These are phyloP conservation scores for Bembecia ichneumoniformis DNA, from an alignment of 2,888 invertebrate species.

Conservation along the genomic window DNA sequence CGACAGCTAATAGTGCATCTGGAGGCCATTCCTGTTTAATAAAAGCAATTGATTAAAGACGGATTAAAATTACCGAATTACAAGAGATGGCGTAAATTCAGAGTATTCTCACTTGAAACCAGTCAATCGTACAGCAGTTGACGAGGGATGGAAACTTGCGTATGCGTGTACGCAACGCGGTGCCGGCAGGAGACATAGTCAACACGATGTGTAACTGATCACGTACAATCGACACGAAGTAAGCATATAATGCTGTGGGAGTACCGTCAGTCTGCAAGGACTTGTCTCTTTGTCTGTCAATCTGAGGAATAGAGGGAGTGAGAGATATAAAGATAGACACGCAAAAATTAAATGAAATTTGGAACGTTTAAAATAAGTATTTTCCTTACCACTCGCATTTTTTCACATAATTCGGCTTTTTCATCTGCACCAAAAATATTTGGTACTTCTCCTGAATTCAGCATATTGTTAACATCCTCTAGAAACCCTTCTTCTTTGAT, in stretches of 20 bases:
- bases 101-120: slow-evolving; percentile 81
- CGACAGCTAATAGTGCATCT: slow-evolving; percentile 91
- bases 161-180: slow-evolving; percentile 84
- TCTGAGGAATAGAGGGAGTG: slow-evolving; percentile 38
- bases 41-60: not conserved
- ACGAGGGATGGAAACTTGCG: slow-evolving; percentile 94
- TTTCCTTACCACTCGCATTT: slow-evolving; percentile 79
- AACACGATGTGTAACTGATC: slow-evolving; percentile 92
- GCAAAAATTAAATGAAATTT: not conserved
- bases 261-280: slow-evolving; percentile 93
- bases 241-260: slow-evolving; percentile 89
- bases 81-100: not conserved
- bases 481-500: slow-evolving; percentile 94
- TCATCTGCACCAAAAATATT: slow-evolving; percentile 90
- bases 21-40: slow-evolving; percentile 88
- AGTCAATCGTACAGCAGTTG: slow-evolving; percentile 96
- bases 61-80: not conserved
- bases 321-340: not conserved
- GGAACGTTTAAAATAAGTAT: not conserved
- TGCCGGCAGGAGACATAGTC: slow-evolving; percentile 93
- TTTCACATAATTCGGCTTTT: slow-evolving; percentile 91
- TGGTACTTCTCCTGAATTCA: slow-evolving; percentile 95
- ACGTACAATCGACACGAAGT: slow-evolving; percentile 88
- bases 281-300: slow-evolving; percentile 91
- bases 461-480: slow-evolving; percentile 92